A percentile compares a stretch with the other conserved stretches of the same genome.
phyloP scores from a whole-genome alignment of 2,888 invertebrate species.

The Azorinus chamasolen region DNA sequence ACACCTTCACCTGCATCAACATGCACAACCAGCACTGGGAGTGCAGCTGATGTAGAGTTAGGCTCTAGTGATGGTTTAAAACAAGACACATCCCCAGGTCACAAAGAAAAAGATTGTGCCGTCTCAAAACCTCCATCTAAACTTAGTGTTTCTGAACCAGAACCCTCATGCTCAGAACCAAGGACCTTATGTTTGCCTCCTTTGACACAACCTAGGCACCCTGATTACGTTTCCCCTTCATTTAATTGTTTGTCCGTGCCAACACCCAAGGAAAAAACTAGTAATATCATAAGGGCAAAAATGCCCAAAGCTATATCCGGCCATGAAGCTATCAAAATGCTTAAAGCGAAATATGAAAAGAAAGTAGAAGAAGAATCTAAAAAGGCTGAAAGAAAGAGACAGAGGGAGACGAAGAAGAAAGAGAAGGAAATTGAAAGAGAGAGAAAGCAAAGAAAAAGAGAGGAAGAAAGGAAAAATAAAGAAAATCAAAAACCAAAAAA shows the following conservation, averaged over 20 bases:
- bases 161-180: not conserved
- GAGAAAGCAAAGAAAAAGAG: not conserved
- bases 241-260: constrained; percentile 2
- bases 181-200: not conserved
- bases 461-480: not conserved
- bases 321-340: constrained; percentile 23
- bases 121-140: not conserved
- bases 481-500: no score
- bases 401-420: constrained; percentile 1
- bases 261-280: not conserved
- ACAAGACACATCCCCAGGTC: no score
- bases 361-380: constrained; percentile 27
- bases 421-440: constrained; percentile 1
- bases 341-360: constrained; percentile 26
- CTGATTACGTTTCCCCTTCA: not conserved
- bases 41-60: no score
- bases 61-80: no score
- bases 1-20: not conserved
- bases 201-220: not conserved
- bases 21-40: no score
- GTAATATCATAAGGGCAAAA: constrained; percentile 2
- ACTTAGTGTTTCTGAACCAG: not conserved
- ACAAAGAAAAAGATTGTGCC: no score
- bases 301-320: constrained; percentile 35
- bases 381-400: not conserved